Conservation (phyloP, 1,140 invertebrate species). For the Drosophila kikkawai region DNA sequence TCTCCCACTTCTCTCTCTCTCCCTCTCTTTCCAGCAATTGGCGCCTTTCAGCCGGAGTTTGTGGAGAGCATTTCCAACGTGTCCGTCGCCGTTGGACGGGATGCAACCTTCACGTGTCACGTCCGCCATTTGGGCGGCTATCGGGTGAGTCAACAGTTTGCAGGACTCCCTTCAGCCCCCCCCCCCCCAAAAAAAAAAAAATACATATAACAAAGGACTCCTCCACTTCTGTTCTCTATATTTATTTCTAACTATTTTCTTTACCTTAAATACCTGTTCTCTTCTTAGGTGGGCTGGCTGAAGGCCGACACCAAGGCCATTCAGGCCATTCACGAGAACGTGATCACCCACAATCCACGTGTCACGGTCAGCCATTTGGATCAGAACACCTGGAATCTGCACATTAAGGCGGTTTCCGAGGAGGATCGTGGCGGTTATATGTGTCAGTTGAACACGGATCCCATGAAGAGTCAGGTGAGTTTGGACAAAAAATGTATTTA, state of each 20-base stretch:
- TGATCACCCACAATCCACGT: slow-evolving; percentile 94
- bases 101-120: slow-evolving; percentile 94
- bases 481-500: not conserved
- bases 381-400: slow-evolving; percentile 92
- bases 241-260: not conserved
- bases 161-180: too few relatives aligned
- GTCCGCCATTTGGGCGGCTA: slow-evolving; percentile 95
- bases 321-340: slow-evolving; percentile 95
- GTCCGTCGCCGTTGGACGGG: slow-evolving; percentile 93
- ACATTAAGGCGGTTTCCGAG: slow-evolving; percentile 92
- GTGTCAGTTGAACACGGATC: slow-evolving; percentile 91
- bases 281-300: slow-evolving; percentile 93
- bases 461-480: slow-evolving; percentile 93
- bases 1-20: slow-evolving; percentile 14
- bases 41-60: slow-evolving; percentile 94
- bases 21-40: slow-evolving; percentile 57
- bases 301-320: slow-evolving; percentile 94
- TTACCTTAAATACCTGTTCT: not conserved
- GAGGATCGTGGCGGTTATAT: slow-evolving; percentile 94
- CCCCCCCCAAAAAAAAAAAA: not conserved
- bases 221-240: not conserved
- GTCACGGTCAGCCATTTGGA: slow-evolving; percentile 92
- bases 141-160: slow-evolving; percentile 89
- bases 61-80: slow-evolving; percentile 92
- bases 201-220: not conserved